A percentile compares a stretch with the other conserved stretches of the same genome.
Evolutionary conservation across 2,797 vertebrate species (phyloP).

Genomic region (Molothrus ater): DNA sequence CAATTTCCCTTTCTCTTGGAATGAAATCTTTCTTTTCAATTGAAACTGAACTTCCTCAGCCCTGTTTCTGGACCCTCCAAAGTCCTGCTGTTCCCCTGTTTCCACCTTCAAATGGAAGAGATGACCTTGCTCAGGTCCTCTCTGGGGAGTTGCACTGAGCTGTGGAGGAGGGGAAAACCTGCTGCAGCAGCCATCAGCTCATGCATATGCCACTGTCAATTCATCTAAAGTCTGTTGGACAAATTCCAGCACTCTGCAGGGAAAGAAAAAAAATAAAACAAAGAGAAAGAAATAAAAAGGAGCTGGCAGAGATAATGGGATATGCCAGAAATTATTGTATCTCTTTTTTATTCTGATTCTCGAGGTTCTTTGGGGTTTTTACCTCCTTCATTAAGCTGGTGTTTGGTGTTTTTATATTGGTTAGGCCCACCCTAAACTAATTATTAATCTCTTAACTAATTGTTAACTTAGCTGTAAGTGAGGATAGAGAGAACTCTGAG

Average conservation of each 20-base stretch:
- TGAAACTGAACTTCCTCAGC: neutral
- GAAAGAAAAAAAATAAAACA: neutral
- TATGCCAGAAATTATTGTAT: neutral
- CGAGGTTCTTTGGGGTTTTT: fast-evolving
- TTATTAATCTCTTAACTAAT: neutral
- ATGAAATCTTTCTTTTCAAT: neutral
- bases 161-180: neutral
- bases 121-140: neutral
- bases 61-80: neutral
- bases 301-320: neutral
- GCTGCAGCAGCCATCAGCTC: neutral
- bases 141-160: neutral
- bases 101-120: neutral
- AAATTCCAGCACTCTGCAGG: neutral
- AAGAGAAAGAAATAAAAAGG: fast-evolving
- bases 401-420: neutral
- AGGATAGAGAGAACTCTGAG: neutral
- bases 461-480: neutral
- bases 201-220: neutral
- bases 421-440: neutral
- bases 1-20: neutral
- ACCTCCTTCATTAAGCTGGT: neutral
- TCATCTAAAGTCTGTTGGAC: neutral
- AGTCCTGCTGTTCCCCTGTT: neutral
- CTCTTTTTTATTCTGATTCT: neutral